Evolutionary conservation across 2,113 vertebrate genomes (phyloP), one percentile per base, ranked within the genome.

Genomic region (Plotosus lineatus): DNA sequence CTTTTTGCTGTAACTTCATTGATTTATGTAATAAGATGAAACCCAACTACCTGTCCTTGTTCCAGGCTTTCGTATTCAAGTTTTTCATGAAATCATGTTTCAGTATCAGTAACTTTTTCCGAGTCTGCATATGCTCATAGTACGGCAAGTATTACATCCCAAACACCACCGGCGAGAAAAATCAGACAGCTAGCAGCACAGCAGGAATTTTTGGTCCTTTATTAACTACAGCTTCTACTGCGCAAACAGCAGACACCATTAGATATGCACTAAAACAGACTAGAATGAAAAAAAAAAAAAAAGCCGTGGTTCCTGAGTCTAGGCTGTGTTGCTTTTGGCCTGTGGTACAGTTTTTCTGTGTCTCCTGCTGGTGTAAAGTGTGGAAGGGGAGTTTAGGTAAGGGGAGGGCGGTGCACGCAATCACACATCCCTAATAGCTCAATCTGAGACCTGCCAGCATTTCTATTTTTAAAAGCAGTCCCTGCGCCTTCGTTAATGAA

Each of bases 391-490:
- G 38, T 72, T 82, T 72, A 17, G 60, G 56, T 69, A 77, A 79
- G 48, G 78, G 76, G 71, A 80, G 58, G 79, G 77, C 53, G 74
- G 40, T 75, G 82, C 73, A 80, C 75, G 77, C 84, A 85, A 88
- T 88, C 85, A 87, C 48, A 72, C 46, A 68, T 72, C 23, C 80
- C 82, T 85, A 83, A 89, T 86, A 86, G 88, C 84, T 87, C 84
- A 86, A 81, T 87, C 84, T 78, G 56, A 79, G 84, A 74, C 72
- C 83, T 87, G 85, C 78, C 84, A 79, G 83, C 65, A 46, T 75
- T 88, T 78, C 83, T 83, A 81, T 84, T 87, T 89, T 85, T 86
- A 87, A 87, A 86, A 81, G 71, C 83, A 85, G 75, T 71, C 69
- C 77, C 79, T 63, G 51, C 71, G 40, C 79, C 84, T 88, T 85